Evolutionary conservation across 2,888 invertebrate species (phyloP).

Genomic region (Ectemnius continuus): DNA sequence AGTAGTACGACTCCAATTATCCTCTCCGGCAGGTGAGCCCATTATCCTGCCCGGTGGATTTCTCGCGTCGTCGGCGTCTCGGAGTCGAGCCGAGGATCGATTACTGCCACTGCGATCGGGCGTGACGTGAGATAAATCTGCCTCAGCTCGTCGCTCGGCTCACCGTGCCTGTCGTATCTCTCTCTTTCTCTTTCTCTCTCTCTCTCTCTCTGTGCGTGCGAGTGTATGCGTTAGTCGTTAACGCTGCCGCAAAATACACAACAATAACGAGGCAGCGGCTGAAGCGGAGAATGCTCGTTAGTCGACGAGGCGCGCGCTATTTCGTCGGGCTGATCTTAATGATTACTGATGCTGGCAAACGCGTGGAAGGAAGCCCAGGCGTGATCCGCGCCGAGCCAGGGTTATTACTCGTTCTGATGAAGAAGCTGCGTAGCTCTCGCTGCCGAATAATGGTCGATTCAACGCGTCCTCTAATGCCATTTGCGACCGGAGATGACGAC

Average conservation of each 20-base stretch:
- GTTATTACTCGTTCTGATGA: conserved; percentile 38
- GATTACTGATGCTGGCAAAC: conserved; percentile 27
- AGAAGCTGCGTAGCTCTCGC: conserved; percentile 30
- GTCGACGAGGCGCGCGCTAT: conserved; percentile 13
- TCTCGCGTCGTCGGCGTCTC: too few relatives aligned
- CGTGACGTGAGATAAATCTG: conserved; percentile 23
- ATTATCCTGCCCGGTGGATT: too few relatives aligned
- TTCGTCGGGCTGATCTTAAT: conserved; percentile 45
- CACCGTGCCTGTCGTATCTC: too few relatives aligned
- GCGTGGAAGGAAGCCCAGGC: conserved; percentile 21
- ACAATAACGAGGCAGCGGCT: conserved; percentile 29
- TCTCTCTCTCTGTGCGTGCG: too few relatives aligned
- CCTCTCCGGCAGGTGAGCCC: too few relatives aligned
- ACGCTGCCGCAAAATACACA: conserved; percentile 31
- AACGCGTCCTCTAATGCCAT: conserved; percentile 18
- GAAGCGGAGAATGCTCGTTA: conserved; percentile 42
- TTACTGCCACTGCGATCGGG: conserved; percentile 10
- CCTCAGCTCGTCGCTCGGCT: not conserved
- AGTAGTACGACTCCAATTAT: too few relatives aligned
- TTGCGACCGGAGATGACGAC: too few relatives aligned
- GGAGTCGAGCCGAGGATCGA: conserved; percentile 15
- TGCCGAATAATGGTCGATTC: conserved; percentile 56
- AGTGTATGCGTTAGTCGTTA: conserved; percentile 19
- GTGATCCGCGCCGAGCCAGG: conserved; percentile 25
- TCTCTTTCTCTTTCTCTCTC: too few relatives aligned